Evolutionary conservation across 2,888 invertebrate species (phyloP), one percentile per base, ranked within the genome.

Genomic region (Cantharis flavilabris): DNA sequence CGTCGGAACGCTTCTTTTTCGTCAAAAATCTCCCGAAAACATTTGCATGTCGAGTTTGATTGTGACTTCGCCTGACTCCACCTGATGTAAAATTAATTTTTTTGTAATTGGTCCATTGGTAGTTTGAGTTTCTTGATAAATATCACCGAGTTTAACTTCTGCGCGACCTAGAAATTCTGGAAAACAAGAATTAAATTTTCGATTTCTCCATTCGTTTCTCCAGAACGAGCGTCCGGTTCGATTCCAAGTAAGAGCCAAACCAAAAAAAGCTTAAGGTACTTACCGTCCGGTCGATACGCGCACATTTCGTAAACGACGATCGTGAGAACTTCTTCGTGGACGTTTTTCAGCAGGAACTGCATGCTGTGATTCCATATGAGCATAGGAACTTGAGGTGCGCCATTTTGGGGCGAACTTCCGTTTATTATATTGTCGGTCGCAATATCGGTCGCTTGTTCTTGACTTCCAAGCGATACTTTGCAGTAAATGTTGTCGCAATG

Each of bases 281-380:
- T 88, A 94, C 94, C 94, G 87, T 94, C 93, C 11, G 94, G 94
- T 77, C 92, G 92, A 85, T 92, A 95, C 73, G 92, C 90, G 83
- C 93, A 93, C 85, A 93, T 91, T 84, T 94, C 94, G 83, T 92
- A 93, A 26, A 94, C 93, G 10, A 92, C 92, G 80, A 95, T 91
- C 82, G 92, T 92, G 11, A 95, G 88, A 20, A 92, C 91, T 85
- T 94, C 94, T 84, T 93, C 91, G 69, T 91, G 86, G 3, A 94
- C 86, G 85, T 94, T 93, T 83, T 92, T 91, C 70, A 95, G 90
- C 79, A 92, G 91, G 86, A 95, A 95, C 87, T 94, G 94, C 94
- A 94, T 94, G 70, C 93, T 92, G 73, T 92, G 90, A 86, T 94
- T 93, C 94, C 94, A 95, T 77, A 92, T 89, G 11, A 94, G 92